Conservation (phyloP, 2,888 invertebrate species). For the Acanthosepion pharaonis region DNA sequence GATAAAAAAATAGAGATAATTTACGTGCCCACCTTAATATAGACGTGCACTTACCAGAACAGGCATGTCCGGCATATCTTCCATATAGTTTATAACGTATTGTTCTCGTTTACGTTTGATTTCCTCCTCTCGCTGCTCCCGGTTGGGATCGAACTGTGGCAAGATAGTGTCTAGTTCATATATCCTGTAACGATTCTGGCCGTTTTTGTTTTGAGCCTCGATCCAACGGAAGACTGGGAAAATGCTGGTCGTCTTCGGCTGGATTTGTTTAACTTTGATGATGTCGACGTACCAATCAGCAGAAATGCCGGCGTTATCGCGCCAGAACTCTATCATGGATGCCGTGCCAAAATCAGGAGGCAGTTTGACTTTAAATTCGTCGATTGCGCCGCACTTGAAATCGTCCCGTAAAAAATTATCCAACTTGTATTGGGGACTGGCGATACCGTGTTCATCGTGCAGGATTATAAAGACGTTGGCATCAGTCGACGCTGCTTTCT, state of each 20-base stretch:
- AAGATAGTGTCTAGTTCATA: constrained; percentile 73
- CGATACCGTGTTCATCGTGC: constrained; percentile 70
- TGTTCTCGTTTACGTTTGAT: constrained; percentile 69
- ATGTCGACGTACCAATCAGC: constrained; percentile 74
- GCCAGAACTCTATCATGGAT: constrained; percentile 72
- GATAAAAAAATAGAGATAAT: too few relatives aligned
- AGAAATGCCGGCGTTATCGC: constrained; percentile 71
- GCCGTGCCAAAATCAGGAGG: constrained; percentile 56
- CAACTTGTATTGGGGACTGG: constrained; percentile 69
- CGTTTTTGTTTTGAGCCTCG: constrained; percentile 60
- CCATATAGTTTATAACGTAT: constrained; percentile 56
- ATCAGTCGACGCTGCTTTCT: constrained; percentile 73
- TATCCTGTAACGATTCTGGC: constrained; percentile 69
- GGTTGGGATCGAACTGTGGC: constrained; percentile 73
- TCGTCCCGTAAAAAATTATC: constrained; percentile 70
- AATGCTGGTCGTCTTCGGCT: constrained; percentile 60
- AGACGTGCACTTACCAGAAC: neutral
- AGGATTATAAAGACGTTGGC: constrained; percentile 74
- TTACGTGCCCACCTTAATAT: too few relatives aligned
- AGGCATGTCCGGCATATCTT: neutral
- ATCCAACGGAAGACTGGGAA: constrained; percentile 76
- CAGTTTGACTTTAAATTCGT: constrained; percentile 65
- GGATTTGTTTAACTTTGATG: constrained; percentile 64
- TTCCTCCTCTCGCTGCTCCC: constrained; percentile 71
- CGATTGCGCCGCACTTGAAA: constrained; percentile 73